Percentiles rank a stretch among this genome's conserved stretches.
These are phyloP conservation scores for Hyperoplus immaculatus DNA, from an alignment of 2,797 vertebrate species.

Conservation along the genomic window DNA sequence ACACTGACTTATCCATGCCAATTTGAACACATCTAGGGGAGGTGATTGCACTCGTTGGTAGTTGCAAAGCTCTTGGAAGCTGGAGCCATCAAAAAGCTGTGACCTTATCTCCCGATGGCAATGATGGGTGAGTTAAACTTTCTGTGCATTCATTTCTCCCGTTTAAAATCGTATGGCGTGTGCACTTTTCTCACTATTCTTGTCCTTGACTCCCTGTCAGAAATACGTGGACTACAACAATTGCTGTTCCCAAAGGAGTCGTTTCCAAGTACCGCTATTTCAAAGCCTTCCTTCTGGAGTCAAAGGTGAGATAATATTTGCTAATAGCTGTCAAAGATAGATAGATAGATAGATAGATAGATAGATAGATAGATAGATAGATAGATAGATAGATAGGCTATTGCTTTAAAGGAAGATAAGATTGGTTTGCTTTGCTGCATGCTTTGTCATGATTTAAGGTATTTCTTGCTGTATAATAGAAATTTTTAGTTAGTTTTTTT, in stretches of 20 bases:
- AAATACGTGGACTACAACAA: constrained; percentile 85
- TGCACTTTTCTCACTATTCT: neutral
- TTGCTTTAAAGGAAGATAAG: no score
- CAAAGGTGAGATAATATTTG: constrained; percentile 88
- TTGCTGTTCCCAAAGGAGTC: constrained; percentile 85
- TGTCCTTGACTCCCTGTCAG: constrained; percentile 69
- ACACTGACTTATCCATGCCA: neutral
- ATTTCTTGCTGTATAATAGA: no score
- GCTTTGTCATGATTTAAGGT: no score
- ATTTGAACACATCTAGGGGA: constrained; percentile 85
- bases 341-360: no score
- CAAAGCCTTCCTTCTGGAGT: constrained; percentile 92
- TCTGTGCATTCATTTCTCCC: neutral
- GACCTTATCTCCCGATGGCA: constrained; percentile 80
- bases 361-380: no score
- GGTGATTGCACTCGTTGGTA: constrained; percentile 93
- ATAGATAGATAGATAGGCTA: no score
- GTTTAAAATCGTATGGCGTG: neutral
- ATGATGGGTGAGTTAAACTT: constrained; percentile 72
- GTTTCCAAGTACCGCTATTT: constrained; percentile 92
- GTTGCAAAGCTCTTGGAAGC: constrained; percentile 90
- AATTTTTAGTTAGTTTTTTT: neutral
- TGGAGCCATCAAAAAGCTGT: constrained; percentile 92
- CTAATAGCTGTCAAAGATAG: neutral
- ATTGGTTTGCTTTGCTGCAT: no score